These are phyloP conservation scores for Pollenia angustigena DNA, from an alignment of 2,888 invertebrate species.

Conservation along the genomic window DNA sequence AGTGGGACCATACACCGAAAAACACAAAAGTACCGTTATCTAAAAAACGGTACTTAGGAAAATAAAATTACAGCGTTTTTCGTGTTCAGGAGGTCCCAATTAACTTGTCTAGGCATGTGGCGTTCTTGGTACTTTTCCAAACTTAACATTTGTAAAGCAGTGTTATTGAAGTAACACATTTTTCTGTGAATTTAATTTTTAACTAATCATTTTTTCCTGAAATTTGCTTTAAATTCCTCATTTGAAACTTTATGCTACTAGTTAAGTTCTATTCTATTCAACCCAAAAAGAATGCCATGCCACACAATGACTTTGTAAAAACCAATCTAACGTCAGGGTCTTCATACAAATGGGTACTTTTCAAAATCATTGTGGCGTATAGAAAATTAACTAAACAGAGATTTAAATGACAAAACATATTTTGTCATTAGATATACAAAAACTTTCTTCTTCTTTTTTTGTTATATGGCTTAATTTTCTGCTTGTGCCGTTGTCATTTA, in stretches of 20 bases:
- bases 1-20: too few relatives aligned
- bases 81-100: too few relatives aligned
- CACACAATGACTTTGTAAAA: constrained; percentile 38
- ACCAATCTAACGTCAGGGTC: not conserved
- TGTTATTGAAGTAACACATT: too few relatives aligned
- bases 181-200: not conserved
- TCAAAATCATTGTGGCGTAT: constrained; percentile 52
- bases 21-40: too few relatives aligned
- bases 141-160: too few relatives aligned
- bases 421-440: constrained; percentile 18
- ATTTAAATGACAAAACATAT: constrained; percentile 57
- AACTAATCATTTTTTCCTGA: not conserved
- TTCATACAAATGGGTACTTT: not conserved
- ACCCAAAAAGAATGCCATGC: constrained; percentile 58
- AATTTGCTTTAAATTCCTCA: not conserved
- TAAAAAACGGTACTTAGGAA: too few relatives aligned
- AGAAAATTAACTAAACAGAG: constrained; percentile 70
- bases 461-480: too few relatives aligned
- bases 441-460: not conserved
- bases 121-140: too few relatives aligned
- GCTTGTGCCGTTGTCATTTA: constrained; percentile 25
- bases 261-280: constrained; percentile 43
- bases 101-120: too few relatives aligned
- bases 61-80: too few relatives aligned
- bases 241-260: constrained; percentile 16